These are phyloP conservation scores for Aegithalos caudatus DNA, from an alignment of 2,113 vertebrate genomes.

Conservation along the genomic window DNA sequence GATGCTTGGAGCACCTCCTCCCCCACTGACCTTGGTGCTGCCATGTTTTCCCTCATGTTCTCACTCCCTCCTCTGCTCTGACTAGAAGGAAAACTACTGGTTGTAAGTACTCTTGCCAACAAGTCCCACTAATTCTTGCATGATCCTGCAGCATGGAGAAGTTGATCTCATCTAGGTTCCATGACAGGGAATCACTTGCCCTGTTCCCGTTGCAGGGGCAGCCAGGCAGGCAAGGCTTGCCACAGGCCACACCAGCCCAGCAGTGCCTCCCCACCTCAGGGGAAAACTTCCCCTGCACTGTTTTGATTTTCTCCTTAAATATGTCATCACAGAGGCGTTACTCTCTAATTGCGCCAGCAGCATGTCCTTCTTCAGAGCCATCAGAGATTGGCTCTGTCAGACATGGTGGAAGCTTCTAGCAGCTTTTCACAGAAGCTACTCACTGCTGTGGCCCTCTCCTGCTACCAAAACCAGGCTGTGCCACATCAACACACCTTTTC, in stretches of 20 bases:
- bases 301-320: neutral
- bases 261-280: too few relatives aligned
- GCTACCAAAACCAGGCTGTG: neutral
- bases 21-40: neutral
- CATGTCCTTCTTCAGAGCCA: neutral
- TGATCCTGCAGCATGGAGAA: neutral
- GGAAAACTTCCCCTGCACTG: neutral
- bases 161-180: neutral
- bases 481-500: neutral
- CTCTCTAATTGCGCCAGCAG: neutral
- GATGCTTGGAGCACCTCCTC: neutral
- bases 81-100: neutral
- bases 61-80: neutral
- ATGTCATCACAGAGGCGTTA: neutral
- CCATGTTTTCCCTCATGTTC: neutral
- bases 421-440: neutral
- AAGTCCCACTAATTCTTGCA: neutral
- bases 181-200: rapidly evolving
- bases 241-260: neutral
- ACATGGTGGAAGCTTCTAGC: neutral
- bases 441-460: neutral
- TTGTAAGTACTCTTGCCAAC: neutral
- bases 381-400: neutral
- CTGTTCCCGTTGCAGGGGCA: too few relatives aligned
- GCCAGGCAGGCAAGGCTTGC: neutral